Base-by-base conservation (phyloP, 2,888 invertebrate species). In the Agriotes lineatus region DNA sequence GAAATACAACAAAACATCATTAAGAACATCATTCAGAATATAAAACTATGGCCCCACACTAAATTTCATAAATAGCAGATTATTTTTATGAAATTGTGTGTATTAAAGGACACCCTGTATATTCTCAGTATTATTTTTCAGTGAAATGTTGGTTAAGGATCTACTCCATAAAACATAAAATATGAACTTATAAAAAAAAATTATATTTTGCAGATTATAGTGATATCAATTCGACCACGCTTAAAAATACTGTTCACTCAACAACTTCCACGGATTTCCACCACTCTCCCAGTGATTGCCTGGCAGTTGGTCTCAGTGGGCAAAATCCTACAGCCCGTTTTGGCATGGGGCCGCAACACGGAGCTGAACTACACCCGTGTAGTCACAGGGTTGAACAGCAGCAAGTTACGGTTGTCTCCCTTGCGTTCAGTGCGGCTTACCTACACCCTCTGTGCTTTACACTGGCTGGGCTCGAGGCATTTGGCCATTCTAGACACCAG, bases 301-400 rank as follows among this genome's bases (percentile, higher is more conserved):
- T 99, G 98, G 98, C 96, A 95, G 84, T 89, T 94, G 84, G 94
- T 95, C 12, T 88, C 94, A 7, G 93, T 95, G 72, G 93, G 95
- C 80, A 90, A 92, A 50, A 88, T 89, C 0, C 86, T 88, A 37
- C 87, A 91, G 74, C 96, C 96, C 10, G 93, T 97, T 6, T 86
- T 98, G 63, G 95, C 97, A 0, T 95, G 96, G 81, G 97, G 94
- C 0, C 88, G 98, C 54, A 94, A 95, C 57, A 90, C 89, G 73
- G 90, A 90, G 48, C 85, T 99, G 56, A 93, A 93, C 82, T 97
- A 97, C 87, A 93, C 95, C 78, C 93, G 96, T 83, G 91, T 92
- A 39, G 79, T 83, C 79, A 63, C 83, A 77, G 76, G 80, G 84
- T 88, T 87, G 85, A 79, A 85, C 85, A 83, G 84, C 84, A 83